phyloP scores from a whole-genome alignment of 2,888 invertebrate species.

The Trissolcus japonicus region DNA sequence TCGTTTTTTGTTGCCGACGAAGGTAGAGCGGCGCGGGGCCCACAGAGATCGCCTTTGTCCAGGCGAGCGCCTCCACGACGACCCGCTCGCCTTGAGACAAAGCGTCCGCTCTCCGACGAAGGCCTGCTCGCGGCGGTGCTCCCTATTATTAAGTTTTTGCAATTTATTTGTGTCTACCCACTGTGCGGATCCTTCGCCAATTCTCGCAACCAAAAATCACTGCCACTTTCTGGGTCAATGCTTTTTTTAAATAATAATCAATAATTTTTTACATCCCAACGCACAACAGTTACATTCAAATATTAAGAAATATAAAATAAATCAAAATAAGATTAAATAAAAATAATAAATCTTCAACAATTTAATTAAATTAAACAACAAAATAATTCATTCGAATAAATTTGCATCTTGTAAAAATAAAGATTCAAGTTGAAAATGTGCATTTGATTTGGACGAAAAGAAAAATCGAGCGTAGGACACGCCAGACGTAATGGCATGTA shows the following conservation, averaged over 20 bases:
- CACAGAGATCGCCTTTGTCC: conserved; percentile 63
- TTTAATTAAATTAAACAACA: too few relatives aligned
- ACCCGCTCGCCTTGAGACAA: conserved; percentile 74
- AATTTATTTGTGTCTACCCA: conserved; percentile 75
- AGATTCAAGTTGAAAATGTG: too few relatives aligned
- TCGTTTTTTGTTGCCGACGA: conserved; percentile 44
- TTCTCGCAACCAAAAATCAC: conserved; percentile 53
- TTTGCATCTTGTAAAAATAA: too few relatives aligned
- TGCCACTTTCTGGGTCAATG: conserved; percentile 54
- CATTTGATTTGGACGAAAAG: too few relatives aligned
- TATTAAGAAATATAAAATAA: too few relatives aligned
- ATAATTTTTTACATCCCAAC: too few relatives aligned
- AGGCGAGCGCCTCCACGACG: conserved; percentile 66
- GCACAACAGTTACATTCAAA: too few relatives aligned
- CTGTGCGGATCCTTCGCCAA: conserved; percentile 59
- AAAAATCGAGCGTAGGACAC: too few relatives aligned
- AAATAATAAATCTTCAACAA: too few relatives aligned
- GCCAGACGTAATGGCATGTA: too few relatives aligned
- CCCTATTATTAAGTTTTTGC: conserved; percentile 76
- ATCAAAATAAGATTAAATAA: too few relatives aligned
- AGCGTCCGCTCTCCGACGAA: conserved; percentile 63
- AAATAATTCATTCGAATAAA: too few relatives aligned
- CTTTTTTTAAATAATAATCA: conserved; percentile 43
- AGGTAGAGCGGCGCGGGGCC: conserved; percentile 27
- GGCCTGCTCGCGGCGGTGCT: conserved; percentile 63